Evolutionary conservation across 1,140 invertebrate species (phyloP), one percentile per base, ranked within the genome.

Genomic region (Papilio dardanus): DNA sequence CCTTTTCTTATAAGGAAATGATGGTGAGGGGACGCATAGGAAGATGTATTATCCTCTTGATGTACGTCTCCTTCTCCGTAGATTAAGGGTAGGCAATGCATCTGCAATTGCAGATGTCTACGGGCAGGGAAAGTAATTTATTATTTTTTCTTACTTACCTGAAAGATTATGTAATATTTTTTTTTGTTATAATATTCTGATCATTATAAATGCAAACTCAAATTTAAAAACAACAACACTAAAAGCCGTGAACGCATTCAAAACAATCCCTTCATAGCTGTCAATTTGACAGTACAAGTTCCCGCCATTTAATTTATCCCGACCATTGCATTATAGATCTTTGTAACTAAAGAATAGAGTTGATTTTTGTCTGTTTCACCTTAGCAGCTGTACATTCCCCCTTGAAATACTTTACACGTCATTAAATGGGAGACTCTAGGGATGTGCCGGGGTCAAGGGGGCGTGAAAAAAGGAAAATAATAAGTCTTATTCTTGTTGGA

Each of bases 391-490:
- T 79, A 71, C 50, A 78, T 77, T 68, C 81, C 86, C 86, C 86
- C 83, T 85, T 50, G 81, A 82, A 82, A 83, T 88, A 88, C 87
- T 91, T 91, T 89, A 89, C 89, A 91, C 83, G 81, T 89, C 89
- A 89, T 91, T 89, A 89, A 81, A 79, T 83, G 81, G 78, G 82
- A 85, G 83, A 82, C 75, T 74, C 79, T 74, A 71, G 82, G 83
- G 84, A 80, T 50, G 80, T 31, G 40, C 21, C 42, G 76, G 84
- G 86, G 88, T 87, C 88, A 89, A 87, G 87, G 87, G 74, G 77
- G 81, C 81, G 87, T 86, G 87, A 85, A 91, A 89, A 91, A 87
- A 84, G 86, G 84, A 89, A 90, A 89, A 87, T 91, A 88, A 91
- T 86, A 81, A 83, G 78, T 81, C 76, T 81, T 54, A 42, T 74